Percentiles rank a stretch among this genome's conserved stretches.
These are phyloP conservation scores for Pissodes strobi DNA, from an alignment of 1,140 invertebrate species.

Conservation along the genomic window DNA sequence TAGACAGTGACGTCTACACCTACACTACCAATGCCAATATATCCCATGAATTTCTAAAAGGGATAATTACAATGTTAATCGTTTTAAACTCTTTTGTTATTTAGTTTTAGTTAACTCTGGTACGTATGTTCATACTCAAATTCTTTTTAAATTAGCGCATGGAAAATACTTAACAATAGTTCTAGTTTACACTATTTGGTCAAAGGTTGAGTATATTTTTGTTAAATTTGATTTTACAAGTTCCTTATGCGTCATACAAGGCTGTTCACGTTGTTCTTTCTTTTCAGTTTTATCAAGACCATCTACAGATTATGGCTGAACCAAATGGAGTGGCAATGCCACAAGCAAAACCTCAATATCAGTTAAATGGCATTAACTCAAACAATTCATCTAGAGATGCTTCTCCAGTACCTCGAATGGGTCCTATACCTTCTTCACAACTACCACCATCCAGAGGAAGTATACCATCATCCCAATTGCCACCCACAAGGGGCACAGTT, in stretches of 20 bases:
- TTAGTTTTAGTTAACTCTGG: slow-evolving; percentile 12
- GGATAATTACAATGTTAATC: slow-evolving; percentile 24
- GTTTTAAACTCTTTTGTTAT: slow-evolving; percentile 3
- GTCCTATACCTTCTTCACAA: slow-evolving; percentile 47
- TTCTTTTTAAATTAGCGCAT: neutral
- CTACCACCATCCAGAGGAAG: slow-evolving; percentile 41
- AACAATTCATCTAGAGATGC: slow-evolving; percentile 51
- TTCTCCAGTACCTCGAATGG: slow-evolving; percentile 44
- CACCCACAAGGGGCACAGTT: slow-evolving; percentile 38
- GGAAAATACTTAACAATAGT: neutral
- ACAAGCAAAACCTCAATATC: slow-evolving; percentile 17
- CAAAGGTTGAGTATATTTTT: slow-evolving; percentile 31
- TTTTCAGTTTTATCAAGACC: neutral
- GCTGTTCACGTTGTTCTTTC: neutral
- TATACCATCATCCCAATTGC: slow-evolving; percentile 47
- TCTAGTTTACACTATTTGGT: neutral
- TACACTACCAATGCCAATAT: too few relatives aligned
- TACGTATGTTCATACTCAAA: slow-evolving; percentile 2
- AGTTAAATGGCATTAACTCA: slow-evolving; percentile 51
- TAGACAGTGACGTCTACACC: slow-evolving; percentile 42
- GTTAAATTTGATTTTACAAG: neutral
- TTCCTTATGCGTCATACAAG: neutral
- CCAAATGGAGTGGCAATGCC: slow-evolving; percentile 19
- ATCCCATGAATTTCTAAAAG: slow-evolving; percentile 23
- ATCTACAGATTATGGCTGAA: slow-evolving; percentile 18